phyloP scores from a whole-genome alignment of 2,797 vertebrate genomes.

The Oryzias sinensis region DNA sequence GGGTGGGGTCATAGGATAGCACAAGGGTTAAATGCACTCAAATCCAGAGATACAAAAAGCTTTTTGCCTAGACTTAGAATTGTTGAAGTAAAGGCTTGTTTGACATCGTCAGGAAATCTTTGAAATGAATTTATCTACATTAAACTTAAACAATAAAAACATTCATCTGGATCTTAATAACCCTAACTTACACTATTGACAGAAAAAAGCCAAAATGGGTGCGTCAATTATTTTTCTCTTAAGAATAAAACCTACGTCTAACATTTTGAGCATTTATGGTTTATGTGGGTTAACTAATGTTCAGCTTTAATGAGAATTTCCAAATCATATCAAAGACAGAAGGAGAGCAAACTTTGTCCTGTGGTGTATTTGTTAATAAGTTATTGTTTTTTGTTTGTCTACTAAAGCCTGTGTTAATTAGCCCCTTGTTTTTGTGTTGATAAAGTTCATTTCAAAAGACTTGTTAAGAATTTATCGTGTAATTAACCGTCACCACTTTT shows the following conservation, averaged over 20 bases:
- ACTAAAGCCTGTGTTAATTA: conserved; percentile 56
- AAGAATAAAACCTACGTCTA: neutral
- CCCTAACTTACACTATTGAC: too few species aligned
- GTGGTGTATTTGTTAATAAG: neutral
- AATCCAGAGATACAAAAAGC: too few species aligned
- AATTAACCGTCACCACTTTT: conserved; percentile 43
- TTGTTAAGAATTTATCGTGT: conserved; percentile 27
- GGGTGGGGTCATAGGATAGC: too few species aligned
- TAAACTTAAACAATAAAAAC: neutral
- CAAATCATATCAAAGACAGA: neutral
- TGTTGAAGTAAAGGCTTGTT: too few species aligned
- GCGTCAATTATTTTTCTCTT: neutral
- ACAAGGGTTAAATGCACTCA: too few species aligned
- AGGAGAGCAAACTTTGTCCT: conserved; percentile 13
- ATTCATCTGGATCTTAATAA: neutral
- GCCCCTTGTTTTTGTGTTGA: conserved; percentile 13
- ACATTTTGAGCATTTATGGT: neutral
- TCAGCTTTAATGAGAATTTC: neutral
- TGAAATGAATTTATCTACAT: neutral
- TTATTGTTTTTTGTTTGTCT: conserved; percentile 31
- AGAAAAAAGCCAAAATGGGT: too few species aligned
- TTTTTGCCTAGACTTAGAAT: too few species aligned
- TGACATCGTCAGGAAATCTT: too few species aligned
- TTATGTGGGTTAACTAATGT: neutral
- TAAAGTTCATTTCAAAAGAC: conserved; percentile 2